phyloP scores from a whole-genome alignment of 2,888 invertebrate genomes.

The Polylopha cassiicola region DNA sequence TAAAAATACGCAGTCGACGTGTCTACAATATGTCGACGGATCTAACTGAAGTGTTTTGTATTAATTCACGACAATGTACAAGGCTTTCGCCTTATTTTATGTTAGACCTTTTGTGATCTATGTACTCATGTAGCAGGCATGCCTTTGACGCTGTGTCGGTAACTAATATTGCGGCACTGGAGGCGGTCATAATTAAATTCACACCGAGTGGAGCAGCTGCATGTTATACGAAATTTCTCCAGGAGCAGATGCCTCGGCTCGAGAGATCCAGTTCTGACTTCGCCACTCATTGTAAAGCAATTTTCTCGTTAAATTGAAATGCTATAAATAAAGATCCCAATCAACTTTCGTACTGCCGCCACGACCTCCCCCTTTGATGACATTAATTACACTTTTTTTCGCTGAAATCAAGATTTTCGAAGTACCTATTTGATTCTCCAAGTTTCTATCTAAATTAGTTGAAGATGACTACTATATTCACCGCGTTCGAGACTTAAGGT shows the following conservation, averaged over 20 bases:
- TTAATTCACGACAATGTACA: slow-evolving; percentile 9
- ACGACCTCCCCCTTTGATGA: slow-evolving; percentile 50
- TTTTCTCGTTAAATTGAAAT: slow-evolving; percentile 38
- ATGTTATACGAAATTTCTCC: slow-evolving; percentile 3
- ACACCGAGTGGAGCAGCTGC: slow-evolving; percentile 23
- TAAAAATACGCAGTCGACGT: slow-evolving; percentile 12
- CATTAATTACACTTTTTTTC: slow-evolving; percentile 56
- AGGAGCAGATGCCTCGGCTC: slow-evolving; percentile 10
- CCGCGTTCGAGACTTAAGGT: too few species aligned
- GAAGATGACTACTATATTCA: too few species aligned
- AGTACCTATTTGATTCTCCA: too few species aligned
- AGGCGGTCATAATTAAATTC: slow-evolving; percentile 46
- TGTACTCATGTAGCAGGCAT: slow-evolving; percentile 31
- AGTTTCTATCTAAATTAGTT: too few species aligned
- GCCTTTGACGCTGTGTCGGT: slow-evolving; percentile 39
- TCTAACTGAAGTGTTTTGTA: too few species aligned
- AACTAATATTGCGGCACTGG: slow-evolving; percentile 26
- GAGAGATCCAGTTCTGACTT: slow-evolving; percentile 2
- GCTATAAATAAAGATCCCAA: slow-evolving; percentile 44
- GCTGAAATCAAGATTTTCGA: slow-evolving; percentile 12
- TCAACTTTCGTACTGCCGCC: slow-evolving; percentile 42
- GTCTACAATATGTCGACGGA: too few species aligned
- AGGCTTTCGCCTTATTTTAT: slow-evolving; percentile 11
- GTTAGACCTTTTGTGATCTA: slow-evolving; percentile 9
- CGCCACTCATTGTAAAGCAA: slow-evolving; percentile 9